These are phyloP conservation scores for Thymelicus lineola DNA, from an alignment of 2,888 invertebrate genomes.

Conservation along the genomic window DNA sequence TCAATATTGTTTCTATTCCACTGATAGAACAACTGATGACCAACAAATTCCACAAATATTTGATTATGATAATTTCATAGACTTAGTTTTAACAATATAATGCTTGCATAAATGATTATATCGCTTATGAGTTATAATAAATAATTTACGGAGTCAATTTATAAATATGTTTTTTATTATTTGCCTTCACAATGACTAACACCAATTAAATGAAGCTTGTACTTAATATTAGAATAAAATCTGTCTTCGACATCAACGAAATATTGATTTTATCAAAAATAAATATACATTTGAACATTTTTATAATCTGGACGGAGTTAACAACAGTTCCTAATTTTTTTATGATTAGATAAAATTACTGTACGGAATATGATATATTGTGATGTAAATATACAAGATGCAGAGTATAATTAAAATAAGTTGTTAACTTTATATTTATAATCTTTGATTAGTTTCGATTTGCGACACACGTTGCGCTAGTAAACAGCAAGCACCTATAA, in stretches of 20 bases:
- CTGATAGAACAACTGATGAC: too few species aligned
- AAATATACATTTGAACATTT: constrained; percentile 14
- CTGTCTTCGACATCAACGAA: constrained; percentile 7
- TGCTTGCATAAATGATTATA: constrained; percentile 24
- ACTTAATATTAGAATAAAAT: constrained; percentile 22
- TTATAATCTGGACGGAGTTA: constrained; percentile 23
- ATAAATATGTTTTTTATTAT: constrained; percentile 3
- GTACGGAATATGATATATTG: background rate
- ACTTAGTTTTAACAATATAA: constrained; percentile 22
- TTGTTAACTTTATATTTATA: constrained; percentile 11
- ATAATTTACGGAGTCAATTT: background rate
- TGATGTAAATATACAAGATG: constrained; percentile 16
- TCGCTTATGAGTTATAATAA: background rate
- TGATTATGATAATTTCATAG: constrained; percentile 17
- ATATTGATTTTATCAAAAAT: constrained; percentile 19
- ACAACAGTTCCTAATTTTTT: background rate
- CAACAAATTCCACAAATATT: constrained; percentile 21
- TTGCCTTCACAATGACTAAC: constrained; percentile 13
- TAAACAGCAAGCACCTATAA: constrained; percentile 40
- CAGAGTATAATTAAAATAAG: background rate
- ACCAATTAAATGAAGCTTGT: constrained; percentile 24
- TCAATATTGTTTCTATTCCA: constrained; percentile 20
- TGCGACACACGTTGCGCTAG: constrained; percentile 29
- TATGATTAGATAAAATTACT: too few species aligned
- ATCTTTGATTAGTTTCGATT: constrained; percentile 19